A percentile compares a stretch with the other conserved stretches of the same genome.
These are phyloP conservation scores for Euspilapteryx auroguttella DNA, from an alignment of 2,888 invertebrate genomes.

Conservation along the genomic window DNA sequence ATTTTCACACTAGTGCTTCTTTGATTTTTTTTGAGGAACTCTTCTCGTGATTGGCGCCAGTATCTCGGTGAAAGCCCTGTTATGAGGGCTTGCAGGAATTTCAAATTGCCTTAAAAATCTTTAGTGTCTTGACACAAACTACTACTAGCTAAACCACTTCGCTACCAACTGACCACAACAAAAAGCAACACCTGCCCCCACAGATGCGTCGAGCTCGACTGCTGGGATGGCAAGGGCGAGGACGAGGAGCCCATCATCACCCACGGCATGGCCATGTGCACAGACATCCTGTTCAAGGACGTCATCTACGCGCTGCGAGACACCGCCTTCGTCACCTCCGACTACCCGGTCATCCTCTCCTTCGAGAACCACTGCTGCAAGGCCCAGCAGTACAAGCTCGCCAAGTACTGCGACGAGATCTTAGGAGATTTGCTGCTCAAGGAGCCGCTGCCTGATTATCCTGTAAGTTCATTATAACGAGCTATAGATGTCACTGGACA, in stretches of 20 bases:
- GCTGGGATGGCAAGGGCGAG: slow-evolving; percentile 98
- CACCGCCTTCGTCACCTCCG: slow-evolving; percentile 97
- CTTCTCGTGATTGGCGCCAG: no score
- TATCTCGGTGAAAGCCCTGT: no score
- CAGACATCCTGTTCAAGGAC: slow-evolving; percentile 97
- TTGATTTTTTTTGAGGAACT: no score
- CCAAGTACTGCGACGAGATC: slow-evolving; percentile 99
- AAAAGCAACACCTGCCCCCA: no score
- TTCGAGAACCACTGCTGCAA: slow-evolving; percentile 99
- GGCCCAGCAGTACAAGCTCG: slow-evolving; percentile 96
- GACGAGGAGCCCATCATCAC: slow-evolving; percentile 99
- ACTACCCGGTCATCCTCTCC: slow-evolving; percentile 95
- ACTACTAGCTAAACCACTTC: no score
- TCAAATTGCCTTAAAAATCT: no score
- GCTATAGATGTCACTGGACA: no score
- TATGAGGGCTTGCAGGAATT: no score
- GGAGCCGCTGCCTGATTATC: slow-evolving; percentile 83
- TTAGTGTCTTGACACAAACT: no score
- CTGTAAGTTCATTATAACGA: slow-evolving; percentile 65
- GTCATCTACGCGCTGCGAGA: slow-evolving; percentile 97
- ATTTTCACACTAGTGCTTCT: no score
- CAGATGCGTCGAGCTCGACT: slow-evolving; percentile 96
- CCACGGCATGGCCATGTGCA: slow-evolving; percentile 99
- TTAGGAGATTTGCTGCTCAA: slow-evolving; percentile 88
- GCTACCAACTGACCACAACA: no score